Evolutionary conservation across 2,888 invertebrate genomes (phyloP), one percentile per base, ranked within the genome.

Genomic region (Thysanoteuthis rhombus): DNA sequence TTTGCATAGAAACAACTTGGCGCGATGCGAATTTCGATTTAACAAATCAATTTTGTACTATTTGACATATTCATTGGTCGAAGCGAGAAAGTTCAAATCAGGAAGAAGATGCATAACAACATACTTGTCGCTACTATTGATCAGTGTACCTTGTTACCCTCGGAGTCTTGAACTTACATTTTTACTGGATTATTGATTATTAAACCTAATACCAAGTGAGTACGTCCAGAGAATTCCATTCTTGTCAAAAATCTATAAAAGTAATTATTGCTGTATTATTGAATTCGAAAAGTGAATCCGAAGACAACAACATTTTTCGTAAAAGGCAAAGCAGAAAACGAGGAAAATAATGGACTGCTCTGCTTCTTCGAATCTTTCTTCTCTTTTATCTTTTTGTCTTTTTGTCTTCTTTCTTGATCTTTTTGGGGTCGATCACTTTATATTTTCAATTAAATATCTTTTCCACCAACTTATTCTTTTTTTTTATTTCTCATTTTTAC

Each of bases 371-470:
- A 8, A 8, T 28, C 19, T 52, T 25, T 22, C 22, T 52, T 25
- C 6, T 58, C 10, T 0, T 32, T n/a, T 19, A 0, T n/a, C 16
- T 19, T 16, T 75, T 32, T n/a, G 3, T 75, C 8, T 3, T 0
- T 10, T 75, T 2, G n/a, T 4, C 19, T 4, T n/a, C 8, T 12
- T 3, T 10, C n/a, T n/a, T 16, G 6, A 6, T 32, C 10, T 32
- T 75, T n/a, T 0, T n/a, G 1, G 6, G n/a, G 8, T n/a, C 8
- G 1, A 8, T n/a, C n/a, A n/a, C 1, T n/a, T 8, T 8, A 12
- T 75, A 10, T n/a, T 10, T n/a, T 75, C 10, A 1, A 1, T 32
- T n/a, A 10, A 1, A n/a, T n/a, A 6, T n/a, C 16, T 12, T n/a
- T 75, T 32, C 75, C 16, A 12, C 5, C 28, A 25, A 28, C 28